Conservation (phyloP, 2,113 vertebrate genomes). For the Carassius auratus region DNA sequence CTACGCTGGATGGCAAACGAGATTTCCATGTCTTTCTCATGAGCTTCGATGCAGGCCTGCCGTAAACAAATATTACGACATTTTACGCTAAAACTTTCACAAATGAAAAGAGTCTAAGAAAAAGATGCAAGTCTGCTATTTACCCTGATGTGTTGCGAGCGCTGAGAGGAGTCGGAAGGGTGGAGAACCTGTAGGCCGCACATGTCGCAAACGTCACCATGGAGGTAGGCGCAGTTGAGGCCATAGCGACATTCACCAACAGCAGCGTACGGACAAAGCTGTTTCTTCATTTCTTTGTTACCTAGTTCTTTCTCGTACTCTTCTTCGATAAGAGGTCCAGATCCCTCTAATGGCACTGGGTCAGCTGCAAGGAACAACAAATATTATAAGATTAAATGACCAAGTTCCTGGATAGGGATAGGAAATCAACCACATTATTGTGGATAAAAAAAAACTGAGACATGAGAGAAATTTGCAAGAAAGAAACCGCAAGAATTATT, state of each 20-base stretch:
- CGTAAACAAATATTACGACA: not conserved
- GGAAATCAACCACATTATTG: no score
- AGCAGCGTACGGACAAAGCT: slow-evolving; percentile 92
- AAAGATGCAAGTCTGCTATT: slow-evolving; percentile 39
- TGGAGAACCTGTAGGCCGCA: slow-evolving; percentile 96
- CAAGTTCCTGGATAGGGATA: no score
- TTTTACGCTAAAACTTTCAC: not conserved
- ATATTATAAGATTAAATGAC: no score
- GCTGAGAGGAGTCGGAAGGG: slow-evolving; percentile 86
- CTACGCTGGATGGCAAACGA: slow-evolving; percentile 97
- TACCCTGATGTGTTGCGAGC: slow-evolving; percentile 94
- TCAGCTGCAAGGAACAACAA: slow-evolving; percentile 67
- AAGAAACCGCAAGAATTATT: not conserved
- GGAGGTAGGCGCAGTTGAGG: slow-evolving; percentile 96
- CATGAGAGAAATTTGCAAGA: no score
- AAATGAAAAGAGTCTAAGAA: not conserved
- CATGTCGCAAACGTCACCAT: slow-evolving; percentile 96
- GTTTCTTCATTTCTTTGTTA: slow-evolving; percentile 82
- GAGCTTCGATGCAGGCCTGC: slow-evolving; percentile 98
- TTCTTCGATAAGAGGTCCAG: slow-evolving; percentile 81
- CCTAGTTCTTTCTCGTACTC: slow-evolving; percentile 78
- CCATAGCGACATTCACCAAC: slow-evolving; percentile 95
- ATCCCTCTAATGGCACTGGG: slow-evolving; percentile 76
- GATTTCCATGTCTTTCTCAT: slow-evolving; percentile 99
- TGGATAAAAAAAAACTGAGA: no score